These are phyloP conservation scores for Dinomys branickii DNA, from an alignment of 2,113 vertebrate genomes.

Conservation along the genomic window DNA sequence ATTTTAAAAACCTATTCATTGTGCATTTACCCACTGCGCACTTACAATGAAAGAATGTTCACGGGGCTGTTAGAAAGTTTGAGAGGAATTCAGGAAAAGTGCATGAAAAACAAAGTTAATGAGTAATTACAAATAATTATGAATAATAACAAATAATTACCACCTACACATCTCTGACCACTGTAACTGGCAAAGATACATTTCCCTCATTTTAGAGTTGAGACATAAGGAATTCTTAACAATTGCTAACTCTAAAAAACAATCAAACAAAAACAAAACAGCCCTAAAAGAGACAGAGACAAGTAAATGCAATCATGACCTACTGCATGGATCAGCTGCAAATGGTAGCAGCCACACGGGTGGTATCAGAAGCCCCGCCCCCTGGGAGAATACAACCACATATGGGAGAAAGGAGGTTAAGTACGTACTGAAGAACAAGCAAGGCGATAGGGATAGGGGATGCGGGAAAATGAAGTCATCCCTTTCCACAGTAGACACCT, in stretches of 20 bases:
- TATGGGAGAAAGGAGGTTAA: neutral
- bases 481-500: neutral
- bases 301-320: neutral
- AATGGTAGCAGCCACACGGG: neutral
- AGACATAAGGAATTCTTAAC: neutral
- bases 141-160: too few species aligned
- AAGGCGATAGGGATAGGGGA: neutral
- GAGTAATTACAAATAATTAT: too few species aligned
- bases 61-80: neutral
- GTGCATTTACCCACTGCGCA: neutral
- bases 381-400: neutral
- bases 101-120: neutral
- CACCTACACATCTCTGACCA: neutral
- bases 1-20: neutral
- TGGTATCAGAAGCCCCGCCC: neutral
- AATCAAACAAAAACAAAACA: neutral
- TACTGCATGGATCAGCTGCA: neutral
- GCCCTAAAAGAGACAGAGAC: neutral
- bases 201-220: neutral
- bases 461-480: neutral
- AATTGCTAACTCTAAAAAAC: neutral
- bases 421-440: neutral
- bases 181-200: neutral
- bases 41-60: neutral
- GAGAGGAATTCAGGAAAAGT: neutral